Percentiles rank a stretch among this genome's conserved stretches.
phyloP scores from a whole-genome alignment of 2,113 vertebrate genomes.

The Origma solitaria region DNA sequence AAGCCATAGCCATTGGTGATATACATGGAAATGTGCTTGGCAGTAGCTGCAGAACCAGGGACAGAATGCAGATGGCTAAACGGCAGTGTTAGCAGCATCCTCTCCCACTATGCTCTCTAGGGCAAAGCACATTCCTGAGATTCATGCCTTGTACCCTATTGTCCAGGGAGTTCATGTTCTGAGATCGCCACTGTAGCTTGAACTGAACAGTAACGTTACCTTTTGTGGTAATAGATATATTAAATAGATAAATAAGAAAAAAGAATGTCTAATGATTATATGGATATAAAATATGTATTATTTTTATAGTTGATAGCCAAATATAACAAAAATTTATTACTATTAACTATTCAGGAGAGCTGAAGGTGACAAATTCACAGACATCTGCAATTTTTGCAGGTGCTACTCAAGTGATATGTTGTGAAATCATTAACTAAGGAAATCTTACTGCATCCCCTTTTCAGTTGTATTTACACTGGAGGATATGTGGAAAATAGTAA shows the following conservation, averaged over 20 bases:
- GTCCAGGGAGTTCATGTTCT: neutral
- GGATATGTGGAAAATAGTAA: neutral
- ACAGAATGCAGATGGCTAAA: slow-evolving; percentile 23
- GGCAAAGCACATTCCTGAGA: neutral
- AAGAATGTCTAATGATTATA: neutral
- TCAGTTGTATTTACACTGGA: neutral
- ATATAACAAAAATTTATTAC: neutral
- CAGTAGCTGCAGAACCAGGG: neutral
- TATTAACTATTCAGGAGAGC: neutral
- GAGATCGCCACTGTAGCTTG: neutral
- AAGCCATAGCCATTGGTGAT: neutral
- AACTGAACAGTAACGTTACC: neutral
- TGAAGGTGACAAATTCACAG: neutral
- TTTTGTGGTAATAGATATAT: neutral
- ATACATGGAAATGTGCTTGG: slow-evolving; percentile 14
- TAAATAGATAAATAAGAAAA: neutral
- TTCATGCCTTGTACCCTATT: neutral
- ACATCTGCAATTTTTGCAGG: neutral
- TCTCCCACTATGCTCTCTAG: neutral
- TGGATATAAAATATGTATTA: neutral
- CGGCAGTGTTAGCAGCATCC: neutral
- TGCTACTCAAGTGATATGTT: neutral
- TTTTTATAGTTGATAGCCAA: neutral
- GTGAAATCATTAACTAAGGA: neutral
- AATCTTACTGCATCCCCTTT: neutral